Percentiles rank a stretch among this genome's conserved stretches.
Conservation (phyloP, 2,888 invertebrate genomes). For the Drosophila kuntzei region DNA sequence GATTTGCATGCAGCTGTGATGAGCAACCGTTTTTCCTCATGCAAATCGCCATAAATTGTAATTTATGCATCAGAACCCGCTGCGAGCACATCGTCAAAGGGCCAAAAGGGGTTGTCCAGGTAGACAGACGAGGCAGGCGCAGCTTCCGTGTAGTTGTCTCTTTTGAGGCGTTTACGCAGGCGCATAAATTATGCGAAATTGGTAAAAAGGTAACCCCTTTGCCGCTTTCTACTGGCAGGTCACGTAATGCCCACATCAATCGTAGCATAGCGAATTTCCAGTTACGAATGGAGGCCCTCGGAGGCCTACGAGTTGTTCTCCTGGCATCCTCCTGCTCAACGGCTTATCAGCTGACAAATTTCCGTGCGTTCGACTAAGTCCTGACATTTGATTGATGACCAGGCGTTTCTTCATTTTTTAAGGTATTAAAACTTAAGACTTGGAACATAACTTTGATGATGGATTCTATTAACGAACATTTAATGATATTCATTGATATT, state of each 20-base stretch:
- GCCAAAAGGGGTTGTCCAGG: constrained; percentile 51
- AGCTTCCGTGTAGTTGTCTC: constrained; percentile 49
- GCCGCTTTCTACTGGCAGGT: constrained; percentile 60
- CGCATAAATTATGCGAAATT: constrained; percentile 81
- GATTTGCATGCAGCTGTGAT: constrained; percentile 67
- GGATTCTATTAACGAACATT: not conserved
- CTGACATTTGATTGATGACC: constrained; percentile 75
- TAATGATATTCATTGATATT: constrained; percentile 14
- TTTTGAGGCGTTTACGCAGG: constrained; percentile 80
- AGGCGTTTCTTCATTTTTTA: constrained; percentile 34
- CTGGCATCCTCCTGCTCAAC: constrained; percentile 32
- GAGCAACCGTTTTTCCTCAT: constrained; percentile 59
- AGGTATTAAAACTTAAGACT: constrained; percentile 33
- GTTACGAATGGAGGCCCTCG: constrained; percentile 21
- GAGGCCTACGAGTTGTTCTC: constrained; percentile 13
- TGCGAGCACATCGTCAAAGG: constrained; percentile 44
- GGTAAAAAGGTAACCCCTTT: constrained; percentile 63
- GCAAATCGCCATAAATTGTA: constrained; percentile 83
- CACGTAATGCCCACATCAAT: constrained; percentile 83
- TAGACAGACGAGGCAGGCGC: constrained; percentile 32
- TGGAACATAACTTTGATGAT: constrained; percentile 20
- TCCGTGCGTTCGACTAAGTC: constrained; percentile 51
- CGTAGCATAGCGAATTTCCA: constrained; percentile 55
- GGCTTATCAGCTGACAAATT: constrained; percentile 79
- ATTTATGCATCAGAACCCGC: constrained; percentile 77